Evolutionary conservation across 2,113 vertebrate species (phyloP).

Genomic region (Atrichornis clamosus): DNA sequence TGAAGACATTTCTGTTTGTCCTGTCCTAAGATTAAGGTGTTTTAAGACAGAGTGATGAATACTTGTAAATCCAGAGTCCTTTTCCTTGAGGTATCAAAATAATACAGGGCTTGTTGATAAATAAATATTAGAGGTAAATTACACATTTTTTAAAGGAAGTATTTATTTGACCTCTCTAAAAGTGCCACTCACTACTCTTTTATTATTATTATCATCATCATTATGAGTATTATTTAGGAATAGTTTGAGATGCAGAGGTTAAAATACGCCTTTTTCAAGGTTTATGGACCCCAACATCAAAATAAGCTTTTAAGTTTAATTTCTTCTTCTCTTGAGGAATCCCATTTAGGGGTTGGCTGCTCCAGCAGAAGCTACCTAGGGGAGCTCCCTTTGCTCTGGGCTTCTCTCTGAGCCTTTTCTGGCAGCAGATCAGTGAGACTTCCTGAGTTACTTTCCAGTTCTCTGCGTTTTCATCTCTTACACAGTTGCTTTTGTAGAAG

Average conservation of each 20-base stretch:
- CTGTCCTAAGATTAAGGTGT: background rate
- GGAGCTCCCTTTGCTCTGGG: background rate
- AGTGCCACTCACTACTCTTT: background rate
- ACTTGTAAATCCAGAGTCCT: background rate
- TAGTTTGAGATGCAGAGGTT: background rate
- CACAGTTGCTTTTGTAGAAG: background rate
- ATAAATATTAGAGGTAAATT: background rate
- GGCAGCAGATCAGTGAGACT: background rate
- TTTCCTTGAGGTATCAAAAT: background rate
- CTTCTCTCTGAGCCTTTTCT: background rate
- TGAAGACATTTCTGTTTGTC: background rate
- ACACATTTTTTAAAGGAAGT: background rate
- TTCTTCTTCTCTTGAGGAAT: background rate
- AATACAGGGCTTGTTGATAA: background rate
- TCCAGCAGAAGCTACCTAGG: background rate
- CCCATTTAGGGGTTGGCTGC: background rate
- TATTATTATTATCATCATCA: accelerated
- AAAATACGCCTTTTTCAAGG: background rate
- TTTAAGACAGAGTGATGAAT: background rate
- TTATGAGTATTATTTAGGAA: background rate
- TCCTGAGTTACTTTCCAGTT: background rate
- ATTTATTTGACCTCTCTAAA: background rate
- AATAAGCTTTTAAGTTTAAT: background rate
- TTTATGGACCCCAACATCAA: background rate
- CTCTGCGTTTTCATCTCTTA: background rate